Evolutionary conservation across 2,888 invertebrate genomes (phyloP).

Genomic region (Hetaerina titia): DNA sequence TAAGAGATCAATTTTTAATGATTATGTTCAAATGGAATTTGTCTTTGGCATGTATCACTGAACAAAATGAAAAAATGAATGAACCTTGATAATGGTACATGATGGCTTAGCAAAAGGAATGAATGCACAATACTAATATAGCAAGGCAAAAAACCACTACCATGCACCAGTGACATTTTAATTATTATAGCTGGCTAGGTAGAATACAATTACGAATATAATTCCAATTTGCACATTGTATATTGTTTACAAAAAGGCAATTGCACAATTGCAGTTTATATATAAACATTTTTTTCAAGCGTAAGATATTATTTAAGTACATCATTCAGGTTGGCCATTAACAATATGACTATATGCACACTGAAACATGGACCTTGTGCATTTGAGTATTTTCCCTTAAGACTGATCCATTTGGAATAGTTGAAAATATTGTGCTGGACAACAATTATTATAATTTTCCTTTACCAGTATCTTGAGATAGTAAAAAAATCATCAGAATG

Average conservation of each 20-base stretch:
- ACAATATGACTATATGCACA: constrained; percentile 63
- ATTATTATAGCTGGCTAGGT: constrained; percentile 54
- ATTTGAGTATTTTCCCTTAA: not conserved
- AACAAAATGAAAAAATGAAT: constrained; percentile 46
- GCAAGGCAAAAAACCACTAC: constrained; percentile 55
- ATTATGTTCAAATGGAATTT: constrained; percentile 48
- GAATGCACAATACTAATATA: constrained; percentile 36
- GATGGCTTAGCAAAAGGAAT: constrained; percentile 30
- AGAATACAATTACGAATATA: constrained; percentile 49
- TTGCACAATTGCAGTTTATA: constrained; percentile 64
- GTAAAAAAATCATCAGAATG: constrained; percentile 27
- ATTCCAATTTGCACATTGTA: constrained; percentile 58
- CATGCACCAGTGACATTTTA: constrained; percentile 37
- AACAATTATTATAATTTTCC: constrained; percentile 37
- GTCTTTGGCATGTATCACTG: constrained; percentile 14
- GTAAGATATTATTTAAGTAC: constrained; percentile 55
- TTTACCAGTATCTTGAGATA: not conserved
- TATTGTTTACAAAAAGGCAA: constrained; percentile 56
- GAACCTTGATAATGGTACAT: constrained; percentile 36
- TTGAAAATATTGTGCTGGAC: constrained; percentile 59
- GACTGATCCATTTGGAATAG: constrained; percentile 51
- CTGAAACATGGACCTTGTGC: constrained; percentile 64
- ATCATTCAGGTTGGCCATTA: constrained; percentile 43
- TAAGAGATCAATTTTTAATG: constrained; percentile 60
- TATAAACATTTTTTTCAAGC: constrained; percentile 57